phyloP scores from a whole-genome alignment of 2,113 vertebrate species.

The Platysteira castanea region DNA sequence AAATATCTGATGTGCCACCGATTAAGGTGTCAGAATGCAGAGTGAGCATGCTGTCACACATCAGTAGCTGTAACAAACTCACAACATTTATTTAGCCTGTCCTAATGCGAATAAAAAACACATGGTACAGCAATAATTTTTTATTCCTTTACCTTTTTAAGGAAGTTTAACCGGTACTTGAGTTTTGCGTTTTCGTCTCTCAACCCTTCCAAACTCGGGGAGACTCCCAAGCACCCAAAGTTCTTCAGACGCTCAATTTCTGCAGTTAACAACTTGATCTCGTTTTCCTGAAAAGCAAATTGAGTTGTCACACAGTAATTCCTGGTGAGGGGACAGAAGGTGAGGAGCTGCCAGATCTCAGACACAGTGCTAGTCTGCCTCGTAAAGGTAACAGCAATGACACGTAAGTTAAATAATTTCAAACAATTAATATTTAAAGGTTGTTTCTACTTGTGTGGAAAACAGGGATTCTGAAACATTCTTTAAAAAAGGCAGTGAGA shows the following conservation, averaged over 20 bases:
- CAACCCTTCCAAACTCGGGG: conserved; percentile 77
- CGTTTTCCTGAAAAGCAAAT: conserved; percentile 78
- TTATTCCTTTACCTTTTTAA: conserved; percentile 77
- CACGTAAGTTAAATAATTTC: not conserved
- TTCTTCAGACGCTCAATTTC: conserved; percentile 87
- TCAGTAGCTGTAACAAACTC: not conserved
- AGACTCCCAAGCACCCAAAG: conserved; percentile 57
- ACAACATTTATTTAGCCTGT: not conserved
- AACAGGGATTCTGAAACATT: not conserved
- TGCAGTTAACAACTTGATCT: conserved; percentile 82
- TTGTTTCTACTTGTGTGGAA: not conserved
- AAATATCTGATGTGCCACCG: not conserved
- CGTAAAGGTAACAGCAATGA: not conserved
- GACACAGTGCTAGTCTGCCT: not conserved
- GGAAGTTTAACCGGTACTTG: conserved; percentile 89
- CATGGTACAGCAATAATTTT: not conserved
- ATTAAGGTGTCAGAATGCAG: not conserved
- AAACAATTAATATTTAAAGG: not conserved
- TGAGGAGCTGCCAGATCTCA: not conserved
- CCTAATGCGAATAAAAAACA: not conserved
- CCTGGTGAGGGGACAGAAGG: not conserved
- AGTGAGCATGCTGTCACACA: not conserved
- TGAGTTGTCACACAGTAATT: not conserved
- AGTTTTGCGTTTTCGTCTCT: conserved; percentile 87
- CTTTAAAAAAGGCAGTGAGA: not conserved